phyloP scores from a whole-genome alignment of 2,888 invertebrate species.

The Tethea ocularis region DNA sequence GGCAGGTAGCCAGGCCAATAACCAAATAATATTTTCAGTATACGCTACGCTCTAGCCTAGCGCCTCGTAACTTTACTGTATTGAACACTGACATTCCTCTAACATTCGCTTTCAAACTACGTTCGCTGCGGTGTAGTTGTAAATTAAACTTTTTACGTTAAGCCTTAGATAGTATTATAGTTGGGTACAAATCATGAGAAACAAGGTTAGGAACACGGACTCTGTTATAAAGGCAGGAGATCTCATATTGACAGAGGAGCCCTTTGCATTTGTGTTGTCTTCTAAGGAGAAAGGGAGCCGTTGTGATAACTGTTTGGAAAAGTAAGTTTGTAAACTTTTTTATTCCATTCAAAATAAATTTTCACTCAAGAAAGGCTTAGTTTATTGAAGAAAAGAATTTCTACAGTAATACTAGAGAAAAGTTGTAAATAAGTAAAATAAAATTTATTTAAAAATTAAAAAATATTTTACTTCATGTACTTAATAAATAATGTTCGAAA shows the following conservation, averaged over 20 bases:
- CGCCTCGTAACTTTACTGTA: slow-evolving; percentile 46
- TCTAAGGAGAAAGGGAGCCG: slow-evolving; percentile 87
- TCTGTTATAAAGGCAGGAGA: slow-evolving; percentile 85
- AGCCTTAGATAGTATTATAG: background rate
- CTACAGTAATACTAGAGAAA: too few species aligned
- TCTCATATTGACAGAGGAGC: slow-evolving; percentile 87
- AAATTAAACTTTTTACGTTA: slow-evolving; percentile 10
- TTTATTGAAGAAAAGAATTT: too few species aligned
- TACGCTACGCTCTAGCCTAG: slow-evolving; percentile 34
- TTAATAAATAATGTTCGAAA: too few species aligned
- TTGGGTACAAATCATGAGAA: slow-evolving; percentile 59
- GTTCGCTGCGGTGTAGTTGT: slow-evolving; percentile 23
- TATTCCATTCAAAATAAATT: too few species aligned
- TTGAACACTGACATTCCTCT: slow-evolving; percentile 55
- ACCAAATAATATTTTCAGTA: slow-evolving; percentile 63
- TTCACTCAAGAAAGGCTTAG: too few species aligned
- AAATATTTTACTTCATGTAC: too few species aligned
- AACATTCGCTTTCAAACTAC: slow-evolving; percentile 47
- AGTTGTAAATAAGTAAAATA: too few species aligned
- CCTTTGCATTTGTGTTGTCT: slow-evolving; percentile 89
- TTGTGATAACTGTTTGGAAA: slow-evolving; percentile 90
- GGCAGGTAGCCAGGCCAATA: slow-evolving; percentile 63
- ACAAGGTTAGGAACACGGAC: slow-evolving; percentile 65
- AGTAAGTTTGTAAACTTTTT: slow-evolving; percentile 75
- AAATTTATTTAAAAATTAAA: too few species aligned